These are phyloP conservation scores for Cephalopachus bancanus DNA, from an alignment of 2,797 vertebrate genomes.

Conservation along the genomic window DNA sequence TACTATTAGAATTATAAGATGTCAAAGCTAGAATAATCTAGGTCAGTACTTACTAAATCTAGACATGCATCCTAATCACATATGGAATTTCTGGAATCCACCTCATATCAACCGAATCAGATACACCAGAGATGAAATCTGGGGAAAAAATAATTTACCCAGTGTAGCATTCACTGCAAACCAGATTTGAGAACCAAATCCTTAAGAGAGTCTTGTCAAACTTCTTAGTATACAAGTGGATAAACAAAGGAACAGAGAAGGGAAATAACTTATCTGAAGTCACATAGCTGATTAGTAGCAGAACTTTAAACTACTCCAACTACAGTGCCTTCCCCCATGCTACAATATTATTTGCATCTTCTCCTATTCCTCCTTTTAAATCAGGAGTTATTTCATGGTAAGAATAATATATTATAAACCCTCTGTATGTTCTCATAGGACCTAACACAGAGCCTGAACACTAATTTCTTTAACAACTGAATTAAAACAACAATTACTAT, in stretches of 20 bases:
- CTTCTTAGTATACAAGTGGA: neutral
- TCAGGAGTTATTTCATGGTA: slow-evolving; percentile 6
- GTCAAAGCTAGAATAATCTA: neutral
- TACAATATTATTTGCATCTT: slow-evolving; percentile 12
- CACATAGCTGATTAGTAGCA: neutral
- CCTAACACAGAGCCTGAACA: slow-evolving; percentile 15
- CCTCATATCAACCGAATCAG: neutral
- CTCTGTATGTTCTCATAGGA: slow-evolving; percentile 8
- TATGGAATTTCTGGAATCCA: neutral
- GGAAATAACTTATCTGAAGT: neutral
- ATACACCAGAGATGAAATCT: neutral
- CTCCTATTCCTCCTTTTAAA: slow-evolving; percentile 43
- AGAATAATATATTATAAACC: neutral
- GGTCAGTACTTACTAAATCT: neutral
- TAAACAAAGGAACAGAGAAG: slow-evolving; percentile 45
- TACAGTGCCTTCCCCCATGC: neutral
- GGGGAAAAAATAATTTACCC: neutral
- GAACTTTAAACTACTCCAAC: neutral
- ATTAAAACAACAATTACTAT: slow-evolving; percentile 9
- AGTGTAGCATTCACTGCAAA: neutral
- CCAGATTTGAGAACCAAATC: slow-evolving; percentile 1
- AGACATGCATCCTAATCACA: neutral
- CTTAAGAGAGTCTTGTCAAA: slow-evolving; percentile 38
- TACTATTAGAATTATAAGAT: slow-evolving; percentile 43
- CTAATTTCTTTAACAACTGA: neutral